These are phyloP conservation scores for Anarsia innoxiella DNA, from an alignment of 2,888 invertebrate species.

Conservation along the genomic window DNA sequence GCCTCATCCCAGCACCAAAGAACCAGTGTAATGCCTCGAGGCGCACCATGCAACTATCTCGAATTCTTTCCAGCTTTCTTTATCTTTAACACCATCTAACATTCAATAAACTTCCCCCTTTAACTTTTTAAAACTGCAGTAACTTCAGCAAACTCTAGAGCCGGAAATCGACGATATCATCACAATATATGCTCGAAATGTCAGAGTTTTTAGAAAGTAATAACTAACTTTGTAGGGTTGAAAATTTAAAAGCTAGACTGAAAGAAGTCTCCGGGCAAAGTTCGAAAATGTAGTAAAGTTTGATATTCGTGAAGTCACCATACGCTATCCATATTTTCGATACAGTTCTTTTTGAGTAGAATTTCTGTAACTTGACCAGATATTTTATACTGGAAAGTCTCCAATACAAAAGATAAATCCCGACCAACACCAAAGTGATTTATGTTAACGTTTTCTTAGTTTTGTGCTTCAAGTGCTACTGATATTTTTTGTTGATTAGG, in stretches of 20 bases:
- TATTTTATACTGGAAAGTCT: constrained; percentile 42
- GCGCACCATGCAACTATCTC: no score
- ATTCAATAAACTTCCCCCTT: no score
- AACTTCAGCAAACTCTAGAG: no score
- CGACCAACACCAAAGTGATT: constrained; percentile 34
- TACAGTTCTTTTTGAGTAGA: constrained; percentile 41
- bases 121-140: no score
- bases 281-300: constrained; percentile 30
- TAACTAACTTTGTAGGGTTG: constrained; percentile 6
- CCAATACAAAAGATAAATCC: constrained; percentile 34
- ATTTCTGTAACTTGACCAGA: constrained; percentile 42
- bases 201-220: background rate
- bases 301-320: constrained; percentile 31
- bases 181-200: background rate
- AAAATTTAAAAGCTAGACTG: constrained; percentile 12
- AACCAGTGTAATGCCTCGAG: constrained; percentile 18
- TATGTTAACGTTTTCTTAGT: no score
- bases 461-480: no score
- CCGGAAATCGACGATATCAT: background rate
- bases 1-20: constrained; percentile 27
- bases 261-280: constrained; percentile 21
- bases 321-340: constrained; percentile 50
- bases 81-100: no score
- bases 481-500: no score
- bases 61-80: no score